Evolutionary conservation across 1,140 invertebrate genomes (phyloP).

Genomic region (Bombus vancouverensis): DNA sequence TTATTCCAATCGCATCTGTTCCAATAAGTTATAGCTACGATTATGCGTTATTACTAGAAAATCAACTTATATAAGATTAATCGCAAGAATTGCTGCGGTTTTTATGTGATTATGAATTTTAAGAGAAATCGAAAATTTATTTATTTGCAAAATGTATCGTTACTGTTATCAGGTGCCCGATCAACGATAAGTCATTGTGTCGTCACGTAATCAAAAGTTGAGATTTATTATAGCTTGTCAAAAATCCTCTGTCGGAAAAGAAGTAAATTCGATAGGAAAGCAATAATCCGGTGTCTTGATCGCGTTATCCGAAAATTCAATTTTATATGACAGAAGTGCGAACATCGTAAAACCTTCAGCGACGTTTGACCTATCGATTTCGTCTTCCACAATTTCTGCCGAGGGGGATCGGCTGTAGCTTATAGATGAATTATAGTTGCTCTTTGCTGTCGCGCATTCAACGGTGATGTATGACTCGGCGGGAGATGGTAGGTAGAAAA

Average conservation of each 20-base stretch:
- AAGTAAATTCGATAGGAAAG: neutral
- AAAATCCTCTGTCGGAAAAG: neutral
- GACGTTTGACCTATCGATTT: constrained; percentile 74
- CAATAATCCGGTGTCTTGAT: neutral
- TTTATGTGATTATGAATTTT: neutral
- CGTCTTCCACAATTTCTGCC: constrained; percentile 75
- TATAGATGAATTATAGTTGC: constrained; percentile 81
- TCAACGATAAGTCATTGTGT: neutral
- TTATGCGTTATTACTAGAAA: neutral
- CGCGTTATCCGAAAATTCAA: constrained; percentile 27
- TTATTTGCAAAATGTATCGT: neutral
- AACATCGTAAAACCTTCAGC: constrained; percentile 51
- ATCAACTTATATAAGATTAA: neutral
- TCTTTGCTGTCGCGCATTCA: constrained; percentile 80
- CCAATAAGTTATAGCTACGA: neutral
- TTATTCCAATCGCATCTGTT: too few species aligned
- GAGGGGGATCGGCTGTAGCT: constrained; percentile 75
- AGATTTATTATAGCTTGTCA: neutral
- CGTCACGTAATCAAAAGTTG: neutral
- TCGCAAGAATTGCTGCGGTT: neutral
- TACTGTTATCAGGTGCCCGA: neutral
- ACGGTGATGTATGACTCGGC: constrained; percentile 79
- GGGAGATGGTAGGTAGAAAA: constrained; percentile 75
- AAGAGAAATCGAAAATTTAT: neutral
- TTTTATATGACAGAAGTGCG: constrained; percentile 51